phyloP scores from a whole-genome alignment of 2,113 vertebrate species.

The Verasper variegatus region DNA sequence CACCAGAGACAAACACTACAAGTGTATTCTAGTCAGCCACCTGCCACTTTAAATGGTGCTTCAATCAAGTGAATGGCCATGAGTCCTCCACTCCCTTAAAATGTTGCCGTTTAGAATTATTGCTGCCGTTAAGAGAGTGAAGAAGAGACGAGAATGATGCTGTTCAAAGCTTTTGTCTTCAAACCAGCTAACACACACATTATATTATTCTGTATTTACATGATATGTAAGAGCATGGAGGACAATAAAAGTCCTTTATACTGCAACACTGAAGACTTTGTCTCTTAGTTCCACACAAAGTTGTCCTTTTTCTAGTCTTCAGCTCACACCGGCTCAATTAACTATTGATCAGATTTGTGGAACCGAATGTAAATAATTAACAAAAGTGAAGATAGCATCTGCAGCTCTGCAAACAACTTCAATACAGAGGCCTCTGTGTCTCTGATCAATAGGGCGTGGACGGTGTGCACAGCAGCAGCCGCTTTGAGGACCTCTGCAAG shows the following conservation, averaged over 20 bases:
- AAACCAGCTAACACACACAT: slow-evolving; percentile 15
- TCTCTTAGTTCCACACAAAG: slow-evolving; percentile 44
- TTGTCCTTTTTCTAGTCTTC: slow-evolving; percentile 53
- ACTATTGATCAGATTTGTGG: slow-evolving; percentile 77
- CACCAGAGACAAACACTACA: slow-evolving; percentile 51
- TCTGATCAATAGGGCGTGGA: slow-evolving; percentile 70
- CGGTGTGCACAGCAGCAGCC: slow-evolving; percentile 44
- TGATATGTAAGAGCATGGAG: background rate
- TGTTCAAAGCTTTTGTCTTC: slow-evolving; percentile 18
- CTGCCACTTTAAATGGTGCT: slow-evolving; percentile 66
- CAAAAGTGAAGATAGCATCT: slow-evolving; percentile 77
- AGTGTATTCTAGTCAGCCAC: slow-evolving; percentile 55
- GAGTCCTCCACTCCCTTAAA: slow-evolving; percentile 39
- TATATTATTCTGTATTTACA: slow-evolving; percentile 2
- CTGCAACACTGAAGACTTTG: slow-evolving; percentile 18
- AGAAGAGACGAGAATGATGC: slow-evolving; percentile 13
- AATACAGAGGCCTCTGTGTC: slow-evolving; percentile 56
- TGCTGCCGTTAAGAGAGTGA: slow-evolving; percentile 27
- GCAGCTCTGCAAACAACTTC: slow-evolving; percentile 67
- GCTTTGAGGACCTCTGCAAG: slow-evolving; percentile 49
- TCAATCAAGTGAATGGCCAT: slow-evolving; percentile 63
- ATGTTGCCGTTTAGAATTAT: slow-evolving; percentile 54
- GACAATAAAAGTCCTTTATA: slow-evolving; percentile 36
- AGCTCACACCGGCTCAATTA: slow-evolving; percentile 71
- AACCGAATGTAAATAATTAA: slow-evolving; percentile 78